Evolutionary conservation across 2,113 vertebrate genomes (phyloP).

Genomic region (Cryptotis parvus): DNA sequence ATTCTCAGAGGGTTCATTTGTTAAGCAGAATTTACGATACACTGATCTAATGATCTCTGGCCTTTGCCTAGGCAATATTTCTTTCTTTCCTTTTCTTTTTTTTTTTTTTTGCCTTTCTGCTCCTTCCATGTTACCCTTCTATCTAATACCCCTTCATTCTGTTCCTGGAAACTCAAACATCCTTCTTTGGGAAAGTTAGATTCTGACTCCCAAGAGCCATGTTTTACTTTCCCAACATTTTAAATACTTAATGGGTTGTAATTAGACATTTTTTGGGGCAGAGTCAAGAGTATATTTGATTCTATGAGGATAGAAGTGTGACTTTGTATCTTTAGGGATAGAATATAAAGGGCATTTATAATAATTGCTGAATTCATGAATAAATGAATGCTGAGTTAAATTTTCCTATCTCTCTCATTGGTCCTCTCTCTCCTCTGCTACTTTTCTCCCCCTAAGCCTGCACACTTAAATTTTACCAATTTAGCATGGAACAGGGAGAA

Average conservation of each 20-base stretch:
- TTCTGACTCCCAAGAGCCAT: not conserved
- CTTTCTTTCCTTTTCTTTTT: no score
- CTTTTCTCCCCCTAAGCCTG: not conserved
- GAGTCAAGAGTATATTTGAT: not conserved
- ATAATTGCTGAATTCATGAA: not conserved
- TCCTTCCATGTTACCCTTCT: rapidly evolving
- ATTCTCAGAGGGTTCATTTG: not conserved
- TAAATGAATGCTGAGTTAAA: not conserved
- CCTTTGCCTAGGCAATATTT: not conserved
- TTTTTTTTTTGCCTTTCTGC: not conserved
- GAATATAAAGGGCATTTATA: not conserved
- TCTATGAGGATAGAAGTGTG: not conserved
- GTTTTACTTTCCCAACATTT: not conserved
- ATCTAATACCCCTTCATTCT: not conserved
- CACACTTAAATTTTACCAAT: not conserved
- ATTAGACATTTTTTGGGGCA: not conserved
- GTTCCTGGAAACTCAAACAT: not conserved
- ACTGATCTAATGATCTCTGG: no score
- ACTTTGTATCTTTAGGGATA: not conserved
- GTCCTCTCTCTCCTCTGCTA: not conserved
- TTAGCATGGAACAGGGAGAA: conserved; percentile 63
- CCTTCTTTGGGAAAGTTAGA: not conserved
- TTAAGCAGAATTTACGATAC: not conserved
- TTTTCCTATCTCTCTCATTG: not conserved
- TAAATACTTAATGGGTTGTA: not conserved